Evolutionary conservation across 2,797 vertebrate species (phyloP).

Genomic region (Dryobates pubescens): DNA sequence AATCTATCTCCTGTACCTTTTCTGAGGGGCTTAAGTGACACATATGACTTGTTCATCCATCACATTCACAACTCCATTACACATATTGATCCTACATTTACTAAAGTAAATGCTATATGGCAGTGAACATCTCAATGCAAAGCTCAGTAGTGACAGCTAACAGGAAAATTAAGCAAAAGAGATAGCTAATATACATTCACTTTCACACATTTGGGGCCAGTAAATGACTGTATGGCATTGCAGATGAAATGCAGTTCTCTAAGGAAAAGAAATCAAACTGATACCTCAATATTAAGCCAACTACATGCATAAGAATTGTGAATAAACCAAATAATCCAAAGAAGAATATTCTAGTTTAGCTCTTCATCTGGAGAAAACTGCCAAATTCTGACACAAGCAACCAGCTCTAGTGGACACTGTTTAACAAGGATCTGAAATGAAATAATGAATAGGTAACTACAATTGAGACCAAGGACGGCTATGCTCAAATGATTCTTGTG

Average conservation of each 20-base stretch:
- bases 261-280: neutral
- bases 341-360: neutral
- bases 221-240: neutral
- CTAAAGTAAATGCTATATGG: neutral
- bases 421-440: neutral
- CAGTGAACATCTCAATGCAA: neutral
- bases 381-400: neutral
- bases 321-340: neutral
- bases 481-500: rapidly evolving
- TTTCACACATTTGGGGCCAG: neutral
- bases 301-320: neutral
- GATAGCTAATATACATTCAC: neutral
- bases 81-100: neutral
- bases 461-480: neutral
- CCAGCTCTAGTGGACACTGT: neutral
- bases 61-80: neutral
- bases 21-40: neutral
- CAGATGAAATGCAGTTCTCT: neutral
- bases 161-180: neutral
- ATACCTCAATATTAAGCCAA: neutral
- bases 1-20: neutral
- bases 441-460: neutral
- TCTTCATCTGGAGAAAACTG: neutral
- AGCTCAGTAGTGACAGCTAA: neutral
- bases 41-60: neutral